Evolutionary conservation across 2,888 invertebrate species (phyloP), one percentile per base, ranked within the genome.

Genomic region (Hydraecia micacea): DNA sequence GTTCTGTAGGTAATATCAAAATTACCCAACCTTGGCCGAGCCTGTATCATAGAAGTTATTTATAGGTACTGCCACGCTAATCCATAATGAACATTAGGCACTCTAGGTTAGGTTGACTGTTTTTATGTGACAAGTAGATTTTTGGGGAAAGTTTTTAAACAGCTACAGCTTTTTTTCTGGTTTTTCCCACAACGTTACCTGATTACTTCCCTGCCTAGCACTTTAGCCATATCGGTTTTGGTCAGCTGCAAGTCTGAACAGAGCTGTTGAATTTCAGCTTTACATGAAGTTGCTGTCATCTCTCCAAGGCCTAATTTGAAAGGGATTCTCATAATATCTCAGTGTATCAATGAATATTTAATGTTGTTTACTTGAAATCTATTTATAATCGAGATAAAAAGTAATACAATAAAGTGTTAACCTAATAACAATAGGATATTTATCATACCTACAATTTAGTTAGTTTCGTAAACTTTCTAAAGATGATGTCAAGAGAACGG

Each of bases 31-130:
- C 55, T 25, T 55, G 55, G 25, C 32, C 28, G 3, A 62, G 28
- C 3, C 18, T 62, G 18, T 62, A 18, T 32, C 32, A 32, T 32
- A 32, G 28, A 5, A 11, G 55, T n/a, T 76, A 76, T 76, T 32
- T 32, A 9, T 74, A 42, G 9, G 9, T 39, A 77, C 49, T 67
- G 73, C 58, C 66, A 72, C 66, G 7, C 49, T 79, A 67, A 81
- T 81, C 80, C 73, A 49, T 72, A 84, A 79, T 86, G 63, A 74
- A 75, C 81, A 79, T 86, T 70, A 60, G 5, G 18, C 28, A 70
- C 73, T 85, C 68, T 7, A 60, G 39, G 8, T 46, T 18, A 42
- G 13, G 28, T 60, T 28, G n/a, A 46, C 36, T 15, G 36, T 60
- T 36, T 84, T 49, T 58, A 18, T 52, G 15, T 46, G 39, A 66